Evolutionary conservation across 2,113 vertebrate genomes (phyloP).

Genomic region (Corythoichthys haematopterus): DNA sequence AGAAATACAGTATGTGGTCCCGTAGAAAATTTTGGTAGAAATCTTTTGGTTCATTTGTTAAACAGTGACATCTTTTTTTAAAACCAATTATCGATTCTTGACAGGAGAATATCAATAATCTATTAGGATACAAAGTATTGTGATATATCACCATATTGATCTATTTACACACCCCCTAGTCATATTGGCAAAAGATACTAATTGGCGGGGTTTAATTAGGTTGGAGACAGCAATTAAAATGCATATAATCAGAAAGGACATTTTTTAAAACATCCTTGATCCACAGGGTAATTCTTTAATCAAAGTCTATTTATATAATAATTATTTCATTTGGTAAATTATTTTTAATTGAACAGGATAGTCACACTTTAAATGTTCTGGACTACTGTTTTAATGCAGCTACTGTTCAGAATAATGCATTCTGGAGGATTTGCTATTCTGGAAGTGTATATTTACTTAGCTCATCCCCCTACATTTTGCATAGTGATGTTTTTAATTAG

Average conservation of each 20-base stretch:
- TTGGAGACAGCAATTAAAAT: neutral
- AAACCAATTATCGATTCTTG: neutral
- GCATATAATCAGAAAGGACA: neutral
- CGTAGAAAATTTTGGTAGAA: too few relatives aligned
- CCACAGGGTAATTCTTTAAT: neutral
- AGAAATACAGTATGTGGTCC: too few relatives aligned
- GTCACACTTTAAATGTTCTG: neutral
- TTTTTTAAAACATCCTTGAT: neutral
- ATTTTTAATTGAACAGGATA: neutral
- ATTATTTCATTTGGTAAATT: too few relatives aligned
- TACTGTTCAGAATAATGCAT: neutral
- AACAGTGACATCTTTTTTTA: neutral
- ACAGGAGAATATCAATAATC: neutral
- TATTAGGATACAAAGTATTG: too few relatives aligned
- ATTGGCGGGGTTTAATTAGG: constrained; percentile 4
- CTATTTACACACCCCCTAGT: too few relatives aligned
- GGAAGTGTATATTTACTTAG: neutral
- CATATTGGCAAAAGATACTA: constrained; percentile 8
- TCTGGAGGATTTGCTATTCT: neutral
- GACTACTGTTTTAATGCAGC: neutral
- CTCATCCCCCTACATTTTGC: neutral
- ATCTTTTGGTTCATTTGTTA: neutral
- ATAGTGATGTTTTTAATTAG: neutral
- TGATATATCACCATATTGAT: too few relatives aligned
- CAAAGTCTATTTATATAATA: neutral